phyloP scores from a whole-genome alignment of 2,797 vertebrate genomes.

The Gadopsis bispinosus region DNA sequence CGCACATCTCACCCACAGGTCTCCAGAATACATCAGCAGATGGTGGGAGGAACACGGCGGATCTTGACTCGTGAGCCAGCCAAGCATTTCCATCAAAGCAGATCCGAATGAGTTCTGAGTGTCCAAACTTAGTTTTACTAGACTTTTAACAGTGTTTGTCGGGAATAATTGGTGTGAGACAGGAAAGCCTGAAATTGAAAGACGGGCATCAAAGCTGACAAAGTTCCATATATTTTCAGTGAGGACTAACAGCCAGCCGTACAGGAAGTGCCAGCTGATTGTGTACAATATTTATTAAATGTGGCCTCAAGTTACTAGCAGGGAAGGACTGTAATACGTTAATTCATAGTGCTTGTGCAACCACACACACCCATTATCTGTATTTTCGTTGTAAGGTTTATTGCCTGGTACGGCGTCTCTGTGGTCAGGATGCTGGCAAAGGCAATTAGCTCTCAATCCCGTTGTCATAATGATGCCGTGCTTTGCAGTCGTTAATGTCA shows the following conservation, averaged over 20 bases:
- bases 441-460: conserved; percentile 8
- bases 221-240: not conserved
- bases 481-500: not conserved
- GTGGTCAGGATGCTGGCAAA: not conserved
- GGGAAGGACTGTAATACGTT: not conserved
- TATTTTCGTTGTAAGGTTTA: not conserved
- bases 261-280: not conserved
- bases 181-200: not conserved
- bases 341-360: not conserved
- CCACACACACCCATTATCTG: not conserved
- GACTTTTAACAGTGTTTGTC: not conserved
- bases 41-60: conserved; percentile 67
- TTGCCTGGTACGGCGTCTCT: not conserved
- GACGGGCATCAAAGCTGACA: not conserved
- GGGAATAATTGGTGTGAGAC: too few species aligned
- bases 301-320: not conserved
- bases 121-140: not conserved
- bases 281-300: not conserved
- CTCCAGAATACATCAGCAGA: conserved; percentile 73
- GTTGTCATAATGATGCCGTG: conserved; percentile 1
- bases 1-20: conserved; percentile 65
- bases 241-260: not conserved
- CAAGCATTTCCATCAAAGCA: not conserved
- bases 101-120: not conserved
- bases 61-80: conserved; percentile 44